These are phyloP conservation scores for Mythimna impura DNA, from an alignment of 2,888 invertebrate species.

Conservation along the genomic window DNA sequence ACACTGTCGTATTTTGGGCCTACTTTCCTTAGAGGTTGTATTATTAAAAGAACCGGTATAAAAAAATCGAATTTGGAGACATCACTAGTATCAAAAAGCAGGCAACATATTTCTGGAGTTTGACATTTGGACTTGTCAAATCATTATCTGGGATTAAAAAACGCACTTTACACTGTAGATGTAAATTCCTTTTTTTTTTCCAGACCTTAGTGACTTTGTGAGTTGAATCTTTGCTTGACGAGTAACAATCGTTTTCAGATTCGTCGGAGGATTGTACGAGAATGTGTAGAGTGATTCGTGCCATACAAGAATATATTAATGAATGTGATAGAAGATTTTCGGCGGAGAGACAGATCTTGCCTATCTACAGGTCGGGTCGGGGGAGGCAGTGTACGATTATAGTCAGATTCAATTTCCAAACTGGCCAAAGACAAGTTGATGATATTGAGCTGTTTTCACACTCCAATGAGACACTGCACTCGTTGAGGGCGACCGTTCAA, in stretches of 20 bases:
- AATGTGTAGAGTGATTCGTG: conserved; percentile 98
- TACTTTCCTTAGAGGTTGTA: no score
- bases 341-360: conserved; percentile 96
- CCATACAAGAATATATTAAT: conserved; percentile 98
- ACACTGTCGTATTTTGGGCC: no score
- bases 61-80: no score
- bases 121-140: no score
- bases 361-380: conserved; percentile 96
- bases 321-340: conserved; percentile 97
- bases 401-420: conserved; percentile 94
- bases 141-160: no score
- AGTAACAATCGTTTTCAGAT: conserved; percentile 74
- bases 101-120: no score
- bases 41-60: no score
- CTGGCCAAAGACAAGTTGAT: conserved; percentile 96
- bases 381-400: conserved; percentile 97
- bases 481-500: conserved; percentile 94
- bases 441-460: conserved; percentile 98
- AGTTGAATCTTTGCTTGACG: not conserved
- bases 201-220: not conserved
- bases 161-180: not conserved
- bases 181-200: not conserved
- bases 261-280: conserved; percentile 87
- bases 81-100: no score
- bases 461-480: conserved; percentile 97